Evolutionary conservation across 2,888 invertebrate genomes (phyloP).

Genomic region (Tetranychus truncatus): DNA sequence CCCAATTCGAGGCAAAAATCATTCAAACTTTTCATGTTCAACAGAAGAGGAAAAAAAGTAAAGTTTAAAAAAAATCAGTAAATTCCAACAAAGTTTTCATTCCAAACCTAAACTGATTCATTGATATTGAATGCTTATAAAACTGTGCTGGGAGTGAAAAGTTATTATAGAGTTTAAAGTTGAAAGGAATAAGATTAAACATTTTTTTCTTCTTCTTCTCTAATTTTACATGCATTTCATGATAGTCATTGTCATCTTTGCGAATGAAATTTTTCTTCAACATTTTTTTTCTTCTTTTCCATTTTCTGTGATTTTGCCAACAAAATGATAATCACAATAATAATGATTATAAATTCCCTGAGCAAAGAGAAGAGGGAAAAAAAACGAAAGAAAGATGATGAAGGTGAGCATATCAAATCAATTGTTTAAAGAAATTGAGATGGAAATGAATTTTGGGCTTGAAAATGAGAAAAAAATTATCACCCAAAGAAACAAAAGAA

Average conservation of each 20-base stretch:
- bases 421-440: constrained; percentile 1
- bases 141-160: too few relatives aligned
- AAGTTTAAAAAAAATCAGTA: too few relatives aligned
- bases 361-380: neutral
- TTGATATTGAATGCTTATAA: too few relatives aligned
- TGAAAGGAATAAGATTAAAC: neutral
- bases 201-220: neutral
- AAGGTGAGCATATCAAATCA: neutral
- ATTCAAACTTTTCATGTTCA: too few relatives aligned
- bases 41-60: too few relatives aligned
- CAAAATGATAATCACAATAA: neutral
- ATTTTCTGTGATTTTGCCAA: neutral
- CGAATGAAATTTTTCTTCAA: neutral
- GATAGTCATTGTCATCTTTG: neutral
- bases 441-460: neutral
- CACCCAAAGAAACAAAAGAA: neutral
- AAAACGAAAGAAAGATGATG: neutral
- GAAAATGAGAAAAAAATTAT: neutral
- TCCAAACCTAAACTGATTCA: too few relatives aligned
- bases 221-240: neutral
- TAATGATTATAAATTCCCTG: neutral
- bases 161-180: neutral
- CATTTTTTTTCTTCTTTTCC: neutral
- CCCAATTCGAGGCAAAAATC: too few relatives aligned
- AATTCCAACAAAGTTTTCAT: too few relatives aligned